Evolutionary conservation across 2,888 invertebrate genomes (phyloP).

Genomic region (Aphidoletes aphidimyza): DNA sequence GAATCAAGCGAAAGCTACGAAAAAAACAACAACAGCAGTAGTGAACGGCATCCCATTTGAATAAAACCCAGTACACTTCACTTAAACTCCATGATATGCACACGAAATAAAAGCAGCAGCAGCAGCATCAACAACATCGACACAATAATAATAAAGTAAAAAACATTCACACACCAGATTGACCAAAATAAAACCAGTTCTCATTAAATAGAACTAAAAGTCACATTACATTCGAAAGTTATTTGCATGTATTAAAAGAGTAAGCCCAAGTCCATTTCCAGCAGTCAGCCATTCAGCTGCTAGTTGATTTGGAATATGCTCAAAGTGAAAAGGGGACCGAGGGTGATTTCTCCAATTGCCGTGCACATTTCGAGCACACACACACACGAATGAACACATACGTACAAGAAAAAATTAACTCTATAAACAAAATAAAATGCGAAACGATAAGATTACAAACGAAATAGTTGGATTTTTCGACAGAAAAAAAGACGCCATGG

Average conservation of each 20-base stretch:
- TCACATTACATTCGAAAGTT: slow-evolving; percentile 34
- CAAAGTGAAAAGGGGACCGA: not conserved
- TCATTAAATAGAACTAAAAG: slow-evolving; percentile 43
- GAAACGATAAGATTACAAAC: not conserved
- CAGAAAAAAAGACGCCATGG: too few species aligned
- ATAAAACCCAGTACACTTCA: too few species aligned
- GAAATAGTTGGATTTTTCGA: not conserved
- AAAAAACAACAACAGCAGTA: too few species aligned
- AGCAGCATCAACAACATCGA: too few species aligned
- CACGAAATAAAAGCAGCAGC: too few species aligned
- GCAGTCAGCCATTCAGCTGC: too few species aligned
- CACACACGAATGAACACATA: too few species aligned
- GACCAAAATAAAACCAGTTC: slow-evolving; percentile 46
- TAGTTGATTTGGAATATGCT: not conserved
- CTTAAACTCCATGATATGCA: too few species aligned
- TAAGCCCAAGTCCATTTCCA: slow-evolving; percentile 24
- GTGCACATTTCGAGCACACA: not conserved
- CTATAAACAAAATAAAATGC: too few species aligned
- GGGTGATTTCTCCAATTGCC: not conserved
- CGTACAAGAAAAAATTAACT: not conserved
- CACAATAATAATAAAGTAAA: not conserved
- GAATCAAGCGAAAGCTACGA: too few species aligned
- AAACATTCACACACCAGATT: not conserved
- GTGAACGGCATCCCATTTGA: too few species aligned
- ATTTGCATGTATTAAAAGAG: slow-evolving; percentile 49